These are phyloP conservation scores for Pogoniulus pusillus DNA, from an alignment of 2,797 vertebrate genomes.

Conservation along the genomic window DNA sequence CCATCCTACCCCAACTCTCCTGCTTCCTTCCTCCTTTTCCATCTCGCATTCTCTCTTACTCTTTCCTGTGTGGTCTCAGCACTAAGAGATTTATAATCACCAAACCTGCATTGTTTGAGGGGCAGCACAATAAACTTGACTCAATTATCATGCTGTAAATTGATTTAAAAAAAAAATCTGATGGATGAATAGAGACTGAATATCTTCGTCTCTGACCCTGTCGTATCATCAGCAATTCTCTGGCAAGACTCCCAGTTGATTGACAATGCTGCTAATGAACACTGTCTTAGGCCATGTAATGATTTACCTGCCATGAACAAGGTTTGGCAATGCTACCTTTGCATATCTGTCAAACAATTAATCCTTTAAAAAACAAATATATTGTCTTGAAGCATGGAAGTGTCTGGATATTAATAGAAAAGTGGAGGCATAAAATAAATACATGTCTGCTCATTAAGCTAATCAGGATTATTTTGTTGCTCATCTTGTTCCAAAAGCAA, in stretches of 20 bases:
- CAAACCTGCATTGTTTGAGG: constrained; percentile 23
- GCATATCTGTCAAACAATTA: constrained; percentile 35
- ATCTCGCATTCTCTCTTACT: not conserved
- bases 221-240: constrained; percentile 55
- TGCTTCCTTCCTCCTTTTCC: not conserved
- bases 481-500: constrained; percentile 4
- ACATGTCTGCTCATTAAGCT: constrained; percentile 33
- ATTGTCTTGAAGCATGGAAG: constrained; percentile 9
- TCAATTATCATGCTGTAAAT: constrained; percentile 77
- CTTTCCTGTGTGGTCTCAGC: not conserved
- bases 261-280: constrained; percentile 83
- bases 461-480: constrained; percentile 20
- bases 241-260: constrained; percentile 64
- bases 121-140: constrained; percentile 68
- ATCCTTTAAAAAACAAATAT: constrained; percentile 20
- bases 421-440: not conserved
- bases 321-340: constrained; percentile 53
- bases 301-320: constrained; percentile 66
- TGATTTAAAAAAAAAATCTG: constrained; percentile 73
- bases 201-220: constrained; percentile 78
- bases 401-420: not conserved
- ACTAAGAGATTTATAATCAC: not conserved
- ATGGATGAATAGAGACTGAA: constrained; percentile 80
- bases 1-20: not conserved
- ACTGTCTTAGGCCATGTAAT: constrained; percentile 71